phyloP scores from a whole-genome alignment of 1,140 invertebrate species.

The Caenorhabditis elegans region DNA sequence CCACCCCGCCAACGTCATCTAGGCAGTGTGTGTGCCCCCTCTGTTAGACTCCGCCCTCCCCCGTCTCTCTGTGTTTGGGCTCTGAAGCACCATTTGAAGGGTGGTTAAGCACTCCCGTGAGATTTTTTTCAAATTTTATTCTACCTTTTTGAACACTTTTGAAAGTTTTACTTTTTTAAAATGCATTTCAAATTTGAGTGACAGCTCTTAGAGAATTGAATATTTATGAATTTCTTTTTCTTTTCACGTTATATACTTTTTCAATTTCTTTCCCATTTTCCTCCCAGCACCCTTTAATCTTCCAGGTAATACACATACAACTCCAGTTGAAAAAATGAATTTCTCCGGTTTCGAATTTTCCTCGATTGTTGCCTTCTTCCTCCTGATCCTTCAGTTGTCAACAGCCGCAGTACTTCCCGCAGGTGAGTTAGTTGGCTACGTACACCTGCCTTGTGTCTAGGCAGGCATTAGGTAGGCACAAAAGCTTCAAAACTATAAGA shows the following conservation, averaged over 20 bases:
- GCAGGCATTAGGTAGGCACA: no score
- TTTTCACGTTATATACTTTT: background rate
- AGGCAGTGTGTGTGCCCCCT: background rate
- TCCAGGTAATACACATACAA: constrained; percentile 26
- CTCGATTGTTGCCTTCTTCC: background rate
- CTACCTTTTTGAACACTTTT: background rate
- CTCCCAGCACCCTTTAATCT: background rate
- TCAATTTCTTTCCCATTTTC: background rate
- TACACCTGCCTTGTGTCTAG: no score
- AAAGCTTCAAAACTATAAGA: no score
- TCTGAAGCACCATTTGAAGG: background rate
- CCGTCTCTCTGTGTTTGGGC: background rate
- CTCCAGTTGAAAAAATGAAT: background rate
- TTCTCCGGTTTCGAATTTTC: constrained; percentile 21
- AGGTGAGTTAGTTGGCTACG: background rate
- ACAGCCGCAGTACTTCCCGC: constrained; percentile 2
- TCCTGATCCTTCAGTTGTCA: background rate
- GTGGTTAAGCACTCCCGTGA: background rate
- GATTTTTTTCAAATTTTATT: background rate
- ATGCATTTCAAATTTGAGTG: no score
- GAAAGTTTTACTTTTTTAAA: no score
- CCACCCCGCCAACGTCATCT: background rate
- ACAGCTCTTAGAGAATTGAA: background rate
- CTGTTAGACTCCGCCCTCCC: background rate
- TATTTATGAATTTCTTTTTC: constrained; percentile 3